These are phyloP conservation scores for Actinemys pallida DNA, from an alignment of 2,113 vertebrate genomes.

Conservation along the genomic window DNA sequence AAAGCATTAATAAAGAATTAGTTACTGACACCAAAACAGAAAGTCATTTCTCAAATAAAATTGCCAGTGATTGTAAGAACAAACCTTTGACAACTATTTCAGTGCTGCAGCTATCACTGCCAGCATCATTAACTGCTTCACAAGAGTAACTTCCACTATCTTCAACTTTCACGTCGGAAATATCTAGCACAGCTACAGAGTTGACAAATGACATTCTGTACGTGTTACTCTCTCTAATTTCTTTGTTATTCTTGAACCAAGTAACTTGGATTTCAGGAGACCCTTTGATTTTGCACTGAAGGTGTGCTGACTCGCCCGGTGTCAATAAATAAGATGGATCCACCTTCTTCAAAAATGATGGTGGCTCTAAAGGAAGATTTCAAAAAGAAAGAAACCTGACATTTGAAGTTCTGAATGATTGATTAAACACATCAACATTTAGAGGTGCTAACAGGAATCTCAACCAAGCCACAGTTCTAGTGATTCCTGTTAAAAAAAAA, in stretches of 20 bases:
- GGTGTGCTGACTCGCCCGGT: slow-evolving; percentile 89
- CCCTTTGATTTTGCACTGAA: slow-evolving; percentile 94
- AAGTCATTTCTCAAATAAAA: slow-evolving; percentile 16
- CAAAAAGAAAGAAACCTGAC: slow-evolving; percentile 49
- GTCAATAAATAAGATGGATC: slow-evolving; percentile 95
- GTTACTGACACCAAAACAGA: not conserved
- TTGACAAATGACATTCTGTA: slow-evolving; percentile 88
- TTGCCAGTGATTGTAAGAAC: slow-evolving; percentile 65
- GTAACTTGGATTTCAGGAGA: slow-evolving; percentile 93
- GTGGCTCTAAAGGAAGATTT: slow-evolving; percentile 88
- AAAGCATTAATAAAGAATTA: slow-evolving; percentile 59
- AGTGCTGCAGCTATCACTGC: slow-evolving; percentile 91
- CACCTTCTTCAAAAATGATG: slow-evolving; percentile 94
- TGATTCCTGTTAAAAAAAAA: not conserved
- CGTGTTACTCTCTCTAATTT: slow-evolving; percentile 89
- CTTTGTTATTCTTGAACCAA: slow-evolving; percentile 97
- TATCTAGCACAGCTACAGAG: slow-evolving; percentile 88
- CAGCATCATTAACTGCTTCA: slow-evolving; percentile 94
- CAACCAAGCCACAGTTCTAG: not conserved
- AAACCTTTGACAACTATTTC: slow-evolving; percentile 95
- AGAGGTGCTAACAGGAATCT: slow-evolving; percentile 1
- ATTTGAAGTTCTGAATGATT: slow-evolving; percentile 32
- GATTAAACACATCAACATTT: not conserved
- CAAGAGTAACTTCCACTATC: slow-evolving; percentile 95
- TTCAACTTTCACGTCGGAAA: slow-evolving; percentile 85